Percentiles rank a stretch among this genome's conserved stretches.
These are phyloP conservation scores for Aleadryas rufinucha DNA, from an alignment of 2,113 vertebrate genomes.

Conservation along the genomic window DNA sequence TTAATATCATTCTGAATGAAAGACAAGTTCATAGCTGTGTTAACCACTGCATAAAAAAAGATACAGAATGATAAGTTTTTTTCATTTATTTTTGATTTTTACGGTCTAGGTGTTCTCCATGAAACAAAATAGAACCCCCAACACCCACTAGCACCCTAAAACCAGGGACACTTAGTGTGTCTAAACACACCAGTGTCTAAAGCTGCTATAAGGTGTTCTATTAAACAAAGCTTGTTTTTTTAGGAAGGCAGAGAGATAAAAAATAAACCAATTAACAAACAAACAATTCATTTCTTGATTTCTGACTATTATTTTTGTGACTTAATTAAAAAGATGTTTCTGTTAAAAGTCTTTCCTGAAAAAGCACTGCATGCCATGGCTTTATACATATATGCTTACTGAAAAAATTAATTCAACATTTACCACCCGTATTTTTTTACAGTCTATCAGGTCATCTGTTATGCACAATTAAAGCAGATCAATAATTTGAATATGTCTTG, in stretches of 20 bases:
- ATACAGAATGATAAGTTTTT: neutral
- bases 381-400: neutral
- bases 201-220: no score
- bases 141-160: neutral
- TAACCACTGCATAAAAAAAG: neutral
- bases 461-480: neutral
- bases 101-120: accelerated
- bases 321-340: neutral
- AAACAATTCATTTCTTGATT: neutral
- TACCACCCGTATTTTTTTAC: neutral
- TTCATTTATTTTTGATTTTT: neutral
- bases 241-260: neutral
- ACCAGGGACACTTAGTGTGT: no score
- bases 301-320: neutral
- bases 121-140: accelerated
- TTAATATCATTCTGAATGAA: neutral
- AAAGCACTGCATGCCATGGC: neutral
- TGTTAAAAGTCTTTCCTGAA: neutral
- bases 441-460: neutral
- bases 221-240: neutral
- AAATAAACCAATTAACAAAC: neutral
- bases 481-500: neutral
- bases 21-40: neutral
- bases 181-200: no score
- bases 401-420: neutral